Conservation (phyloP, 53 echinoderm and acorn worm species). For the Actinopyga echinites region DNA sequence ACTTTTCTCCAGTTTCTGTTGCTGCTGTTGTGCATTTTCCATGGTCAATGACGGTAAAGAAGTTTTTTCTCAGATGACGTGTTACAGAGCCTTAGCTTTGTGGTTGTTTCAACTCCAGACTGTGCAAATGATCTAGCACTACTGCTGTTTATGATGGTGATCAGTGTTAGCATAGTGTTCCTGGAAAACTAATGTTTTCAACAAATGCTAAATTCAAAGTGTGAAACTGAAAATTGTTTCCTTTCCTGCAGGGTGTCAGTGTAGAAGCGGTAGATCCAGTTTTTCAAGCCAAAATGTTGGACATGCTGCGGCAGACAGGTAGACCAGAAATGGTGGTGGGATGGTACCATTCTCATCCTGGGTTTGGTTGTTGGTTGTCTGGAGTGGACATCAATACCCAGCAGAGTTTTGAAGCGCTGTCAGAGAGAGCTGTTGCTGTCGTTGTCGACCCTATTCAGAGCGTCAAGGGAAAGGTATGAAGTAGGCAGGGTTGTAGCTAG, state of each 20-base stretch:
- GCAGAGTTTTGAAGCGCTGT: constrained; percentile 97
- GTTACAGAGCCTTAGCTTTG: too few relatives aligned
- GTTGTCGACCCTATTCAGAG: constrained; percentile 99
- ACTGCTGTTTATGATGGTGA: too few relatives aligned
- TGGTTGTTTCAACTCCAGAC: too few relatives aligned
- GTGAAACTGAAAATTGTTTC: not conserved
- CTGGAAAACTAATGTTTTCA: not conserved
- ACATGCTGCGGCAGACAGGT: constrained; percentile 96
- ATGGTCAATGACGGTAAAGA: too few relatives aligned
- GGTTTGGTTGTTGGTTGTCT: constrained; percentile 97
- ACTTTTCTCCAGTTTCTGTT: too few relatives aligned
- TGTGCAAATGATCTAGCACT: too few relatives aligned
- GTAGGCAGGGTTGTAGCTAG: too few relatives aligned
- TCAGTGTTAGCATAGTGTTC: too few relatives aligned
- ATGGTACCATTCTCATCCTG: constrained; percentile 99
- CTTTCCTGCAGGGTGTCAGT: constrained; percentile 81
- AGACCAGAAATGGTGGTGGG: constrained; percentile 99
- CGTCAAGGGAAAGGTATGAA: constrained; percentile 91
- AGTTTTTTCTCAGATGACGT: too few relatives aligned
- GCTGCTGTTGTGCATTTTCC: too few relatives aligned
- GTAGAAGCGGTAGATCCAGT: constrained; percentile 99
- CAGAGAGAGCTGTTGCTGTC: constrained; percentile 96
- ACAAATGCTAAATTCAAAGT: not conserved
- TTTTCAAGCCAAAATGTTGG: constrained; percentile 99
- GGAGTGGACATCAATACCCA: constrained; percentile 99